Evolutionary conservation across 2,888 invertebrate species (phyloP), one percentile per base, ranked within the genome.

Genomic region (Pandemis heparana): DNA sequence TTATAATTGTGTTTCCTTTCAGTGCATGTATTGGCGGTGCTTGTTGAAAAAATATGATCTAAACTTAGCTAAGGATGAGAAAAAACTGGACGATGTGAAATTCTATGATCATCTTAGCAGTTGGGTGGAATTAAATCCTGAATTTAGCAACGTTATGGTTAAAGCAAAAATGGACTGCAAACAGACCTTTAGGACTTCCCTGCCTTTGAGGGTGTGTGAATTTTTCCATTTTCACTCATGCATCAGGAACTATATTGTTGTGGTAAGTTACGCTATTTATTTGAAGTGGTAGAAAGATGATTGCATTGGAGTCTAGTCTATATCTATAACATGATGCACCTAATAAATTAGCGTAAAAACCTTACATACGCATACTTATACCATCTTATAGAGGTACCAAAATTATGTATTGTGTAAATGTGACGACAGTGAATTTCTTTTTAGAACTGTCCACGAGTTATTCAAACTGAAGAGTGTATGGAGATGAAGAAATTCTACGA

Each of bases 11-110:
- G 41, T 41, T 16, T 16, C 23, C 32, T 85, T 83, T 53, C 81
- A 92, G 92, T 89, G 89, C 64, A 62, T 77, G 0, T 82, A 86
- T 74, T 92, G 91, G 90, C 64, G 53, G 38, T 92, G 92, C 63
- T 73, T 91, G 8, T 76, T 92, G 16, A 77, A 75, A 1, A 86
- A 84, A 77, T 92, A 92, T 67, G 66, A 77, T 23, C 71, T 92
- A 1, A 32, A 90, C 0, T 76, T 76, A 14, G 0, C 48, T 0
- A 76, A 80, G 0, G 78, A 79, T 0, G 16, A 56, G 6, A 38
- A 7, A 14, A 71, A 67, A 0, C 39, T 91, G 1, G 82, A 86
- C 41, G 78, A 83, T 3, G 85, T 85, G 0, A 88, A 85, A 77
- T 90, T 87, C 71, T 89, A 76, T 59, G 64, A 48, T 0, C 90